Evolutionary conservation across 2,797 vertebrate species (phyloP).

Genomic region (Ataeniobius toweri): DNA sequence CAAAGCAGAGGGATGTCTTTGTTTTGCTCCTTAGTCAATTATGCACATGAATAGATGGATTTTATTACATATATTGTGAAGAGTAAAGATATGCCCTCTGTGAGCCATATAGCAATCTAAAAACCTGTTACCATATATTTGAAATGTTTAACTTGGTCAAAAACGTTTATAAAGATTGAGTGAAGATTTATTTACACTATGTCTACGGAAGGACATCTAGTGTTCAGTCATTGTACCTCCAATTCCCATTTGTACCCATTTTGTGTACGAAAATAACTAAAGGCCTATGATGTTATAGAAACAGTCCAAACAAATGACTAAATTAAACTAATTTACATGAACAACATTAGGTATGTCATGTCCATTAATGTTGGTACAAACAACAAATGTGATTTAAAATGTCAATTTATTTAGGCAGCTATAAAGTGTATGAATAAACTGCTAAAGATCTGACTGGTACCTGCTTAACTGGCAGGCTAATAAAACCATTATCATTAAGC

Average conservation of each 20-base stretch:
- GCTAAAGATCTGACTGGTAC: slow-evolving; percentile 13
- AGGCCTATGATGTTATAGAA: slow-evolving; percentile 2
- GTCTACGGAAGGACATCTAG: slow-evolving; percentile 48
- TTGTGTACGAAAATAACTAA: background rate
- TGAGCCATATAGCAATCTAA: too few relatives aligned
- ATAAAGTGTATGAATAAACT: slow-evolving; percentile 35
- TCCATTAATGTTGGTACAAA: slow-evolving; percentile 20
- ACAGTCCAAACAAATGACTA: slow-evolving; percentile 23
- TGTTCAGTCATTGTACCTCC: slow-evolving; percentile 30
- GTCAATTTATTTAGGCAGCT: slow-evolving; percentile 25
- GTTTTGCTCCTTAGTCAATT: too few relatives aligned
- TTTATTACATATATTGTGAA: too few relatives aligned
- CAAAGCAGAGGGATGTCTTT: too few relatives aligned
- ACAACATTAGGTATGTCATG: slow-evolving; percentile 35
- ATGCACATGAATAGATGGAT: too few relatives aligned
- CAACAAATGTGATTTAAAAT: slow-evolving; percentile 39
- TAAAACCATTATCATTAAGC: slow-evolving; percentile 22
- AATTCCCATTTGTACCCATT: background rate
- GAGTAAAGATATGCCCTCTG: too few relatives aligned
- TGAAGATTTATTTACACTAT: background rate
- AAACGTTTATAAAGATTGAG: background rate
- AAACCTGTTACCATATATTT: background rate
- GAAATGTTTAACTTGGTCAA: background rate
- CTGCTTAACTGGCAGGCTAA: slow-evolving; percentile 41
- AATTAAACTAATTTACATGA: slow-evolving; percentile 40